Evolutionary conservation across 2,888 invertebrate species (phyloP).

Genomic region (Gortyna flavago): DNA sequence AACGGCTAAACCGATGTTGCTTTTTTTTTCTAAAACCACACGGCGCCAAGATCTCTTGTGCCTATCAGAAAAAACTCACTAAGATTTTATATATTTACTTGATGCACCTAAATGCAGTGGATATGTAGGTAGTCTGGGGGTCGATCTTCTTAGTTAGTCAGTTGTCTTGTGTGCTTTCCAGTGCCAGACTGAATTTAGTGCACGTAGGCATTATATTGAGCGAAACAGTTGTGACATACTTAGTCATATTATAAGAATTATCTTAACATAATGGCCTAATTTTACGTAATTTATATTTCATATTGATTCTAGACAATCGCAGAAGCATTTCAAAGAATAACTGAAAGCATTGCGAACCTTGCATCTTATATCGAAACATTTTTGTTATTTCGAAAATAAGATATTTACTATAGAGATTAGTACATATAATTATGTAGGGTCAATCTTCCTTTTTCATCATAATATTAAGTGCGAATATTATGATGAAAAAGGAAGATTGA

Average conservation of each 20-base stretch:
- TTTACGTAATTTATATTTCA: neutral
- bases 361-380: neutral
- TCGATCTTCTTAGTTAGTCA: slow-evolving; percentile 42
- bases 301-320: neutral
- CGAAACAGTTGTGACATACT: slow-evolving; percentile 42
- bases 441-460: no score
- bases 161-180: slow-evolving; percentile 20
- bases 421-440: no score
- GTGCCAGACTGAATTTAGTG: slow-evolving; percentile 10
- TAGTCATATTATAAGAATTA: neutral
- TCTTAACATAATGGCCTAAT: neutral
- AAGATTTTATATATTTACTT: neutral
- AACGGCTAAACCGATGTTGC: no score
- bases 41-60: neutral
- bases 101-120: neutral
- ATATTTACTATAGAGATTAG: neutral
- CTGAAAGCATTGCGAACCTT: neutral
- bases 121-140: neutral
- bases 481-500: neutral
- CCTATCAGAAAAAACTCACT: neutral
- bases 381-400: neutral
- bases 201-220: slow-evolving; percentile 18
- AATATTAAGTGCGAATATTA: no score
- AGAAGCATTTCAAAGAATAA: neutral
- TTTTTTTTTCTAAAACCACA: neutral